Base-by-base conservation (phyloP, 2,888 invertebrate genomes). In the Sinhomidia bicolor region DNA sequence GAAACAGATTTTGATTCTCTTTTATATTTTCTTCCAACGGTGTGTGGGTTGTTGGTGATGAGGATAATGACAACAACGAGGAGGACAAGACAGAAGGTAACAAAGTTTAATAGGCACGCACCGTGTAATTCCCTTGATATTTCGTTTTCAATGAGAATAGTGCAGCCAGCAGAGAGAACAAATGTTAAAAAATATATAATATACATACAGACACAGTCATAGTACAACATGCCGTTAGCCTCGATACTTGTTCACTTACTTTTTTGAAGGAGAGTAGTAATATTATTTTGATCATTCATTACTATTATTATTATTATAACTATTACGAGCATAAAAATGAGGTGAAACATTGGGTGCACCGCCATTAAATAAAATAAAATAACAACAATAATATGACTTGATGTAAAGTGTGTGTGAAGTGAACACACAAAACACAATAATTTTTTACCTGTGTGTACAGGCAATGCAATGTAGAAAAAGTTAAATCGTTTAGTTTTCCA, bases 281-380 rank as follows among this genome's bases (percentile, higher is more conserved):
- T 62, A 76, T 54, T 60, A 68, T 47, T 29, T 14, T 74, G 74
- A 57, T 76, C 51, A 60, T 57, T 57, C 57, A 57, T 57, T 57
- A 23, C 20, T 57, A 57, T 54, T 54, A 54, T 54, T 54, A 54
- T 84, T 84, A 84, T 83, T 54, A 36, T 32, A 57, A 83, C 51
- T 62, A 86, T 87, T 76, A 76, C 87, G 78, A 88, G 82, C 87
- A 88, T 78, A 88, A 83, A 88, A 88, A 88, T 83, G 88, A 88
- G 88, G 88, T 88, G 88, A 83, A 88, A 88, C 88, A 88, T 88
- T 88, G 83, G 88, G 88, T 83, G 83, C 88, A 88, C 88, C 60
- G 57, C 57, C 79, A 79, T 79, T 79, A 60, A 76, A 47, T 74
- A 47, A 47, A 47, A 23, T 71, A 26, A 71, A 44, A 51, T 29